Evolutionary conservation across 2,888 invertebrate genomes (phyloP), one percentile per base, ranked within the genome.

Genomic region (Agrochola macilenta): DNA sequence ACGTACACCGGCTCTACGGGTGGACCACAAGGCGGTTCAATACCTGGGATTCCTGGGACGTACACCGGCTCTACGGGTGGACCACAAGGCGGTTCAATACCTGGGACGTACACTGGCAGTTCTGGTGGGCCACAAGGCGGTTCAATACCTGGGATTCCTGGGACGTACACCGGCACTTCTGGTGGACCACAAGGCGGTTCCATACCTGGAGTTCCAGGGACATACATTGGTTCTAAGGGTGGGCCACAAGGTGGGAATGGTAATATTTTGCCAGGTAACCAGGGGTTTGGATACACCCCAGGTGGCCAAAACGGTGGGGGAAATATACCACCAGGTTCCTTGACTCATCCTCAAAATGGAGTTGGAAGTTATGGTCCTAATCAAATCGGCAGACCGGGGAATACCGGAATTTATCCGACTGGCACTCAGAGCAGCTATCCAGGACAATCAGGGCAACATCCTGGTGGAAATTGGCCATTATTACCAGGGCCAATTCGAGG

Each of bases 391-490:
- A 58, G 76, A 54, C 75, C 77, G n/a, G 81, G 46, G 20, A 75
- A 49, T 66, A 76, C 60, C 14, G 85, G 69, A 58, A 52, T 63
- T 49, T 78, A 83, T 66, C 86, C 78, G 2, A 74, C 65, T 49
- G 85, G 70, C 8, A 60, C 30, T 30, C 74, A 78, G 39, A 74
- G 3, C 39, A 69, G 72, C 1, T 76, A 74, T 69, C 64, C 72
- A 8, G 82, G 69, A 60, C 65, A 63, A 65, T 43, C 77, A 49
- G 84, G 82, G 12, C 63, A 17, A 35, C 77, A 52, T 64, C 70
- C 81, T 49, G 64, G 76, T 71, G 81, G 86, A 80, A 89, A 89
- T 84, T 88, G 92, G 92, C 88, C 91, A 70, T 52, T 87, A 81
- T 68, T 85, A 75, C 83, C 90, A 46, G 85, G 86, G 9, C 76